Base-by-base conservation (phyloP, 2,797 vertebrate genomes). In the Acanthurus leucopareius region DNA sequence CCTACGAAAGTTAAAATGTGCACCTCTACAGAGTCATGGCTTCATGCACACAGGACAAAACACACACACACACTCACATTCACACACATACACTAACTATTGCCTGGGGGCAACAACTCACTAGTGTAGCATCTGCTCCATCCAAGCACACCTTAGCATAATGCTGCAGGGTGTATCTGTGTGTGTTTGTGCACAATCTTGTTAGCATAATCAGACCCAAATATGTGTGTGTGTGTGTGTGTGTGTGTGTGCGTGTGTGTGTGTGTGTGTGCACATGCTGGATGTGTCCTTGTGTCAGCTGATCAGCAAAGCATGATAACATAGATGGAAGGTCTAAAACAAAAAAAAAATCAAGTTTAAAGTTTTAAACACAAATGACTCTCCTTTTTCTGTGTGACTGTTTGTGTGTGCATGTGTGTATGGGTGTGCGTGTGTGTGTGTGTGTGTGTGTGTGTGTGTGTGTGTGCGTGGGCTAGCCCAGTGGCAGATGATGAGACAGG, bases 61-160 rank as follows among this genome's bases (percentile, higher is more conserved):
- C 56, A 73, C 53, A 58, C 17, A 80, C 22, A 58, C n/a, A 68
- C 40, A 76, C 15, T 45, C 38, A 66, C 35, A 44, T 1, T 22
- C 22, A 19, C n/a, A 49, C 40, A 75, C 44, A 47, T 62, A 76
- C 11, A 64, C 79, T 81, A 80, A 88, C 66, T 86, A 48, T 64
- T 81, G 67, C 82, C 75, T 40, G 47, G 20, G 59, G 86, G 58
- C 19, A 57, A 25, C 59, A 58, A 80, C 54, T 86, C 82, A 77
- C 22, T 45, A 48, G 38, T 25, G 56, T 80, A 68, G 62, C 79
- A 85, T 88, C 80, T 88, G 84, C 74, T 71, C 19, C 51, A 82
- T 78, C 53, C 64, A 85, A 82, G 74, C 73, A 73, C 17, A 86
- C 69, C 20, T 79, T 47, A 60, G 49, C 49, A 68, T 63, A 69